Evolutionary conservation across 2,113 vertebrate species (phyloP).

Genomic region (Sprattus sprattus): DNA sequence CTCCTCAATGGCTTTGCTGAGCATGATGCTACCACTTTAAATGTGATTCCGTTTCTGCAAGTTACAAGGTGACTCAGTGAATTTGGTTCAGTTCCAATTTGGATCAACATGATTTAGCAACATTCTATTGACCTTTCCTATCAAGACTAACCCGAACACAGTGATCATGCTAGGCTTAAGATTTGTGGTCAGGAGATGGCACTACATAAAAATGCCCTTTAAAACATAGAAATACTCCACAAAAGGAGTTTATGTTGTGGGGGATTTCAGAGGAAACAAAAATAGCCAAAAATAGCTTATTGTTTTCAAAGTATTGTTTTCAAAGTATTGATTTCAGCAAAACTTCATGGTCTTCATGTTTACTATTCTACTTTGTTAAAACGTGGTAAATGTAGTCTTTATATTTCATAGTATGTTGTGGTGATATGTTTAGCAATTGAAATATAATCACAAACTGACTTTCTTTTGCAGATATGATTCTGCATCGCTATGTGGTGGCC

Average conservation of each 20-base stretch:
- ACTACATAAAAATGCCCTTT: background rate
- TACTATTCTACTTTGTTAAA: background rate
- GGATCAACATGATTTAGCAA: background rate
- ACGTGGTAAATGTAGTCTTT: background rate
- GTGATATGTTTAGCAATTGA: background rate
- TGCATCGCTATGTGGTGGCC: constrained; percentile 90
- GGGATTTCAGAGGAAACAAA: background rate
- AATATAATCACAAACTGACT: background rate
- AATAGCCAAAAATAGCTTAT: background rate
- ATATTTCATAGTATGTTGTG: background rate
- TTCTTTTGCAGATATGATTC: constrained; percentile 81
- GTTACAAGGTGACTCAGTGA: background rate
- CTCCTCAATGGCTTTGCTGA: background rate
- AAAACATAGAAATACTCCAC: background rate
- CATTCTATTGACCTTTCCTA: background rate
- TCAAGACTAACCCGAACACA: background rate
- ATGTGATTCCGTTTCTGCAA: background rate
- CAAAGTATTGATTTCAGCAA: background rate
- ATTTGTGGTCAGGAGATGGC: background rate
- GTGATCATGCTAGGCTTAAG: background rate
- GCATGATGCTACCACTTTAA: background rate
- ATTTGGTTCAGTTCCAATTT: background rate
- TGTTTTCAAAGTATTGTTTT: background rate
- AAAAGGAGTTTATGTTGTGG: background rate
- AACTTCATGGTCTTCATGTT: background rate